Evolutionary conservation across 2,797 vertebrate species (phyloP), one percentile per base, ranked within the genome.

Genomic region (Molossus alvarezi): DNA sequence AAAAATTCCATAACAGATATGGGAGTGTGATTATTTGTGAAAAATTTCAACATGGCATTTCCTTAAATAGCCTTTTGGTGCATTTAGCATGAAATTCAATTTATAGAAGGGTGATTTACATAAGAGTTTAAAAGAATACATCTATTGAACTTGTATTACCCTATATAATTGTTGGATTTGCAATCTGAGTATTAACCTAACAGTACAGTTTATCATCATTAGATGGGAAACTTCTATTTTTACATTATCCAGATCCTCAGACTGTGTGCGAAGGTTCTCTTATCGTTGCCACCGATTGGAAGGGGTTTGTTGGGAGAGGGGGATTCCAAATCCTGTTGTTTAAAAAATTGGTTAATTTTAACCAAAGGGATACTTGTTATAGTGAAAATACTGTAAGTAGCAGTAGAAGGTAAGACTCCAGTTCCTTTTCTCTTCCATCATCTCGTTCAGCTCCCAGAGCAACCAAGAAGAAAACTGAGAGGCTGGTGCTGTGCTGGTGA

Each of bases 51-150:
- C 48, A 77, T 71, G 77, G 17, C 45, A 80, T 90, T 97, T 95
- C 55, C 83, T 90, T 86, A 90, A 96, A 84, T 81, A 96, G 88
- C 20, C n/a, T 14, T 90, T 90, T 92, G 84, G 81, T 88, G 14
- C 69, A 58, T 92, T 88, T 83, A 85, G 71, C 91, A 72, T 93
- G 45, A 90, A 58, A 85, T 88, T 96, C 85, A 83, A 62, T 69
- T 95, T 90, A 84, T 82, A 86, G 90, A 93, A 95, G 51, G 53
- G 37, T 91, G 83, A 97, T 82, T 94, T 95, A 81, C 37, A 45
- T 33, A 89, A 80, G 62, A 65, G 77, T 95, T 84, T 97, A 76
- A 96, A 96, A 95, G 83, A 96, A 90, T 27, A 77, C 65, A 93
- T 91, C 53, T 93, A 51, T 45, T 75, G 90, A 94, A 45, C 79